These are phyloP conservation scores for Lophius americanus DNA, from an alignment of 2,797 vertebrate species.

Conservation along the genomic window DNA sequence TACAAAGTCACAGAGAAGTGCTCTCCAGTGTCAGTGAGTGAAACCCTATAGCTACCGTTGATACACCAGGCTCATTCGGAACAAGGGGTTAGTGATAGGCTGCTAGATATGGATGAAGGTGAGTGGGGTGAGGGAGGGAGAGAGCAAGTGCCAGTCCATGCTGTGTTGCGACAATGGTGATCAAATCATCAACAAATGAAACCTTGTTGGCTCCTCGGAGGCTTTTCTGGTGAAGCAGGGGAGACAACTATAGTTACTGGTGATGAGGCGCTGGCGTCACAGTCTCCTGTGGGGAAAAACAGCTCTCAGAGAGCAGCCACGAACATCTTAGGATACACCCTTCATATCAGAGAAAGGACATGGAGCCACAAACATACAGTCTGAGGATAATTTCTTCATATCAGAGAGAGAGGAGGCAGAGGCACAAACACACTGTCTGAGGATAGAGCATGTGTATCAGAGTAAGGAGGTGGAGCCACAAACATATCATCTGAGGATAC, in stretches of 20 bases:
- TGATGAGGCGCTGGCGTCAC: slow-evolving; percentile 76
- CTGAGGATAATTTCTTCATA: too few relatives aligned
- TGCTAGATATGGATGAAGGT: slow-evolving; percentile 35
- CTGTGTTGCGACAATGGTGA: slow-evolving; percentile 56
- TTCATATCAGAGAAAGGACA: background rate
- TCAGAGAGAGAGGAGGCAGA: too few relatives aligned
- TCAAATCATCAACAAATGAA: slow-evolving; percentile 78
- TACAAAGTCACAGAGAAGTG: slow-evolving; percentile 35
- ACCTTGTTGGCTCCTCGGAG: slow-evolving; percentile 86
- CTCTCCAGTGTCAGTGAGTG: slow-evolving; percentile 23
- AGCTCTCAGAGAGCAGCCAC: slow-evolving; percentile 61
- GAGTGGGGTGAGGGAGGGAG: slow-evolving; percentile 33
- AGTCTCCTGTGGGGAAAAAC: slow-evolving; percentile 79
- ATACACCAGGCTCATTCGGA: slow-evolving; percentile 40
- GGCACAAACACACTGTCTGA: too few relatives aligned
- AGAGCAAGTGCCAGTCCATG: slow-evolving; percentile 65
- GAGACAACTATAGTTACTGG: slow-evolving; percentile 84
- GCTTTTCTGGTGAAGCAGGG: slow-evolving; percentile 86
- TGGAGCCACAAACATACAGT: too few relatives aligned
- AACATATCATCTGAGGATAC: too few relatives aligned
- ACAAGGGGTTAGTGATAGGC: slow-evolving; percentile 60
- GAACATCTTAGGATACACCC: slow-evolving; percentile 22
- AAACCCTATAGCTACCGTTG: slow-evolving; percentile 21
- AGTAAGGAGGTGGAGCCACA: too few relatives aligned
- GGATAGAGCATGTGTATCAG: too few relatives aligned